phyloP scores from a whole-genome alignment of 2,888 invertebrate species.

The Parnassius mnemosyne region DNA sequence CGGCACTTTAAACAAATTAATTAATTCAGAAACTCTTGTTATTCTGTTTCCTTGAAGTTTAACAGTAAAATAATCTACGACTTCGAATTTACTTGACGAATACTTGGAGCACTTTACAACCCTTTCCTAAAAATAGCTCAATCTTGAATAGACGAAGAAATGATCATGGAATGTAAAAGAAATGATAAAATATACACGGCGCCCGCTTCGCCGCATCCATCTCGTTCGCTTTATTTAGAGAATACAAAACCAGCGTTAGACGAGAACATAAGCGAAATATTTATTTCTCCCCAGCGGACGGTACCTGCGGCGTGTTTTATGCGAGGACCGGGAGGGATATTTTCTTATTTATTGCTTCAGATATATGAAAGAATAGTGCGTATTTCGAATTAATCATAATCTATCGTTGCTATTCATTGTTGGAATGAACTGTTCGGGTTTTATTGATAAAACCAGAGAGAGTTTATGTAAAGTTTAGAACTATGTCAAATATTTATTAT shows the following conservation, averaged over 20 bases:
- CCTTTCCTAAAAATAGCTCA: slow-evolving; percentile 1
- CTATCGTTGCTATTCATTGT: too few relatives aligned
- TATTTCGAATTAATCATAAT: slow-evolving; percentile 2
- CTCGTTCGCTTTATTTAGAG: slow-evolving; percentile 1
- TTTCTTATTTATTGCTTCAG: slow-evolving; percentile 11
- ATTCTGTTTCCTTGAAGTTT: background rate
- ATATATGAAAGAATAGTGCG: background rate
- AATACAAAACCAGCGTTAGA: slow-evolving; percentile 7
- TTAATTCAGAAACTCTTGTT: too few relatives aligned
- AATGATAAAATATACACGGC: slow-evolving; percentile 5
- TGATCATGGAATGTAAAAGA: too few relatives aligned
- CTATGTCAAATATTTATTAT: too few relatives aligned
- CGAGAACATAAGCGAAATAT: slow-evolving; percentile 4
- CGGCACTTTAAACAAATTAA: too few relatives aligned
- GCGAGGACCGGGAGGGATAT: background rate
- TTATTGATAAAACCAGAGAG: too few relatives aligned
- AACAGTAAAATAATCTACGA: background rate
- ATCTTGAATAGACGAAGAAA: slow-evolving; percentile 1
- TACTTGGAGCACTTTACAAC: background rate
- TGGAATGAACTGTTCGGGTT: too few relatives aligned
- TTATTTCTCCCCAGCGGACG: background rate
- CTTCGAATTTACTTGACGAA: slow-evolving; percentile 3
- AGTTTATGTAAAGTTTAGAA: too few relatives aligned
- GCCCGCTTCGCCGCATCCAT: background rate
- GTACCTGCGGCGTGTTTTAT: slow-evolving; percentile 11